A percentile compares a stretch with the other conserved stretches of the same genome.
These are phyloP conservation scores for Eremophila alpestris DNA, from an alignment of 2,797 vertebrate species.

Conservation along the genomic window DNA sequence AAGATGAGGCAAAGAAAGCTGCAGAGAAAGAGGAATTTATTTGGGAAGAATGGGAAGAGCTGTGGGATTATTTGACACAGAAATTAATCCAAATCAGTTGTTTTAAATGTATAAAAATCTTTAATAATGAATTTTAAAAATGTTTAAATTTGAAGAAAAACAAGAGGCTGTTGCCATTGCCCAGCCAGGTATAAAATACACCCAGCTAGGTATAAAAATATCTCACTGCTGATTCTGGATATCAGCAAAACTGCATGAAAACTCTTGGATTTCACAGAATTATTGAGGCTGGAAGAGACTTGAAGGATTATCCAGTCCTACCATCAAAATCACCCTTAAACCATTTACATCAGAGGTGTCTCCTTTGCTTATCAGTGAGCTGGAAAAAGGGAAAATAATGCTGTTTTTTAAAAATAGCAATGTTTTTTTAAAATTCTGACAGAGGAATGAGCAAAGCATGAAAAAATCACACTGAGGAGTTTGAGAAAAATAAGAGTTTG, in stretches of 20 bases:
- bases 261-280: background rate
- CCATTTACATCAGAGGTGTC: background rate
- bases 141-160: background rate
- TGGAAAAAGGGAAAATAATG: background rate
- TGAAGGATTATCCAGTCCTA: background rate
- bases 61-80: background rate
- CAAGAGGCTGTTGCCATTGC: background rate
- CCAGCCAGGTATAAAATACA: background rate
- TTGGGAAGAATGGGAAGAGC: background rate
- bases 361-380: background rate
- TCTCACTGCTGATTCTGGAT: background rate
- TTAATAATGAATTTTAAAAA: background rate
- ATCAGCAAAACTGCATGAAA: background rate
- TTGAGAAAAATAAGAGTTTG: background rate
- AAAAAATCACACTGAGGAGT: background rate
- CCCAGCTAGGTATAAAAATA: background rate
- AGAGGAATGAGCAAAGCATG: background rate
- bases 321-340: background rate
- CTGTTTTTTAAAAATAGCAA: fast-evolving
- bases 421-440: background rate
- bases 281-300: background rate
- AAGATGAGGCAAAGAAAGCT: background rate
- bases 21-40: background rate
- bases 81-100: background rate
- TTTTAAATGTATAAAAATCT: background rate